These are phyloP conservation scores for Grammomys dolichurus DNA, from an alignment of 2,113 vertebrate genomes.

Conservation along the genomic window DNA sequence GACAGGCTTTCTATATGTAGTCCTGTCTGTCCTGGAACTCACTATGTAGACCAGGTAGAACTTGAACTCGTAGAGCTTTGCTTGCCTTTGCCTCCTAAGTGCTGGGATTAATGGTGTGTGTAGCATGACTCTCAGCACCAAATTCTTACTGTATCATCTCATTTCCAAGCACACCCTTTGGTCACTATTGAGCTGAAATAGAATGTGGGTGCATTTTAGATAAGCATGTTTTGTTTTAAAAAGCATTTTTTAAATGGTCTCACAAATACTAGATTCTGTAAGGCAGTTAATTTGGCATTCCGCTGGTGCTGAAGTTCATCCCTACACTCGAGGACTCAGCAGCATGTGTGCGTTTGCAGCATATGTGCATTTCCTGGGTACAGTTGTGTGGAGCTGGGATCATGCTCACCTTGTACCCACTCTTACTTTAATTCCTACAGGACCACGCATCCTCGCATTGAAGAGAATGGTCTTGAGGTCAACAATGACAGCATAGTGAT, in stretches of 20 bases:
- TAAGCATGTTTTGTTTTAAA: background rate
- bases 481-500: background rate
- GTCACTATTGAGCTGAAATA: background rate
- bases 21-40: background rate
- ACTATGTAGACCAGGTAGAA: background rate
- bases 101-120: background rate
- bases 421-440: background rate
- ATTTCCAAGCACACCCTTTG: conserved; percentile 46
- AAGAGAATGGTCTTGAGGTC: background rate
- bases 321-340: background rate
- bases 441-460: background rate
- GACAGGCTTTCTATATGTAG: background rate
- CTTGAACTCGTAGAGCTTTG: background rate
- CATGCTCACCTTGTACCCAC: background rate
- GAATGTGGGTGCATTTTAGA: background rate
- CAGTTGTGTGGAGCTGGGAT: background rate
- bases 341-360: background rate
- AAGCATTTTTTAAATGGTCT: background rate
- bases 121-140: background rate
- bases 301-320: background rate
- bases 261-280: background rate
- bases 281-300: background rate
- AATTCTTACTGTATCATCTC: background rate
- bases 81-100: background rate
- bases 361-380: conserved; percentile 3